Conservation (phyloP, 2,888 invertebrate genomes). For the Brachycybe producta region DNA sequence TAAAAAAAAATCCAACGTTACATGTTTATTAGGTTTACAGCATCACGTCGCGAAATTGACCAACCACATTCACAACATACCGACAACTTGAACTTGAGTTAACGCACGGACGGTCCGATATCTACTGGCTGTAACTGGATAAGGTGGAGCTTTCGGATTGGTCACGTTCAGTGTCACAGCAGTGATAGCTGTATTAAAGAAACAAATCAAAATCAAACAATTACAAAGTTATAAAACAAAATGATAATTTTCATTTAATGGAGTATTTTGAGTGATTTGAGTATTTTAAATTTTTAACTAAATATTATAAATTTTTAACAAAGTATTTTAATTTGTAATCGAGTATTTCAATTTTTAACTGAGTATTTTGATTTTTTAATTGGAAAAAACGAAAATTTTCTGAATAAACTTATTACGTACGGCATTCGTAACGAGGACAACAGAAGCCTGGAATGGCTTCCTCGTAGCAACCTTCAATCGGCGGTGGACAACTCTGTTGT, state of each 20-base stretch:
- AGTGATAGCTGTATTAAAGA: constrained; percentile 13
- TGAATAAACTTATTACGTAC: constrained; percentile 22
- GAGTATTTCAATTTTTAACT: no score
- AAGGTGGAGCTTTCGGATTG: constrained; percentile 24
- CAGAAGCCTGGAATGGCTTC: constrained; percentile 88
- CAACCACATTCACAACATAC: constrained; percentile 14
- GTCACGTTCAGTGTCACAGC: constrained; percentile 46
- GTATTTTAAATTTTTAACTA: no score
- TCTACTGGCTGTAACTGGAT: constrained; percentile 20
- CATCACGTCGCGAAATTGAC: not conserved
- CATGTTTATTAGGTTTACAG: no score
- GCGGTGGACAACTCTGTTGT: constrained; percentile 89
- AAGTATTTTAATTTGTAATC: no score
- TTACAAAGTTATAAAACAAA: not conserved
- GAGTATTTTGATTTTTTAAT: no score
- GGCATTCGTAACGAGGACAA: constrained; percentile 87
- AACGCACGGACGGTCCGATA: constrained; percentile 16
- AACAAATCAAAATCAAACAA: constrained; percentile 4
- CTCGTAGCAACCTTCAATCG: constrained; percentile 79
- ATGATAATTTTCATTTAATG: constrained; percentile 2
- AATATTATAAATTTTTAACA: no score
- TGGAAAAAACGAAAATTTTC: no score
- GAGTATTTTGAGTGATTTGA: not conserved
- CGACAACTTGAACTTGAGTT: constrained; percentile 12
- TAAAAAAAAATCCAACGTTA: not conserved